These are phyloP conservation scores for Acinonyx jubatus DNA, from an alignment of 2,113 vertebrate species.

Conservation along the genomic window DNA sequence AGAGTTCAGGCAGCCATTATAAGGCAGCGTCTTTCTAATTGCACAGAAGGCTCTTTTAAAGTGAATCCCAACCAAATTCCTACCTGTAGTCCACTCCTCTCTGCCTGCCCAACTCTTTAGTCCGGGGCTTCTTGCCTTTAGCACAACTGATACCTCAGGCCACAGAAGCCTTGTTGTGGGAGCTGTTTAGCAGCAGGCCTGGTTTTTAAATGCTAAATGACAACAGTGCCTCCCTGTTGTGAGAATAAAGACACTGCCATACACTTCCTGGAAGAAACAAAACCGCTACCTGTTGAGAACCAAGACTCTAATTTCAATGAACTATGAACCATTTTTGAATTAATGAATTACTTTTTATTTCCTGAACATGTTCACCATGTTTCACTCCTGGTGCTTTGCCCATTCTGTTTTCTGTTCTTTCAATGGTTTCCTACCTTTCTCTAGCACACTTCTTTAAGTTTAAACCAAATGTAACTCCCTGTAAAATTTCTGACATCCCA, in stretches of 20 bases:
- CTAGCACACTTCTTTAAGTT: neutral
- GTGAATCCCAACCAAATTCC: neutral
- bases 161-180: neutral
- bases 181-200: neutral
- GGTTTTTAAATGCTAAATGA: neutral
- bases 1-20: neutral
- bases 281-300: neutral
- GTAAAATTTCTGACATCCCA: neutral
- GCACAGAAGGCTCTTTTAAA: neutral
- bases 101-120: neutral
- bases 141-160: neutral
- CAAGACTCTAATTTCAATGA: neutral
- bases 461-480: neutral
- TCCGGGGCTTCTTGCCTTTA: neutral
- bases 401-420: neutral
- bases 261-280: accelerated
- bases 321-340: neutral
- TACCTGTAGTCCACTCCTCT: neutral
- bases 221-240: accelerated
- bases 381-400: neutral
- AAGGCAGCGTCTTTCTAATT: neutral
- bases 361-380: neutral
- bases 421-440: neutral
- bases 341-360: neutral
- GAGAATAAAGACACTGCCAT: neutral